Base-by-base conservation (phyloP, 2,888 invertebrate species). In the Meiosimyza decipiens region DNA sequence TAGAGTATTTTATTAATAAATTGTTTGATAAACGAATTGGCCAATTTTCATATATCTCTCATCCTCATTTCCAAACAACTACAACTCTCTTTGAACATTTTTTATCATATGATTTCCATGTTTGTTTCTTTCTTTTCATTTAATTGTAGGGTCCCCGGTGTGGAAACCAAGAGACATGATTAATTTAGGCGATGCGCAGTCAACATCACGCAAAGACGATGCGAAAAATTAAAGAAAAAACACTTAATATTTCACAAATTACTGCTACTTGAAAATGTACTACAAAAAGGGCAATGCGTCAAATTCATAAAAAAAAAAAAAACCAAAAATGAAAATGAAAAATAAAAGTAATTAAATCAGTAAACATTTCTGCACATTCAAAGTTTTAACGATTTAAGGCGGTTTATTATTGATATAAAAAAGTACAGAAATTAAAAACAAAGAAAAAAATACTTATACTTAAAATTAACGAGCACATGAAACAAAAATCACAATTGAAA, bases 101-200 rank as follows among this genome's bases (percentile, higher is more conserved):
- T 83, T 80, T 85, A 84, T 86, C 83, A 85, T 85, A 85, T 86
- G 85, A 85, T 85, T 85, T 87, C 85, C 85, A 85, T 84, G 91
- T 86, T 83, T 84, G 82, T 84, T 86, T 79, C 76, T 81, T 82
- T 84, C 83, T 83, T 82, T 84, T 84, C 82, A 82, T 82, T 83
- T 89, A 90, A 91, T 92, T 92, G 90, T 92, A 94, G 97, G 97
- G 90, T 97, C 97, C 89, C 98, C 98, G 88, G 95, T 98, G 90
- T 98, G 97, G 97, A 97, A 97, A 92, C 97, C 96, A 90, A 93
- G 97, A 90, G 96, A 96, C 91, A 91, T 90, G 90, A 88, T 89
- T 89, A 88, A 89, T 88, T 90, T 90, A 88, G 88, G 88, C 87
- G 87, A 88, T 87, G 87, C 87, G 83, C 87, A 87, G 86, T 86